Conservation (phyloP, 2,797 vertebrate genomes). For the Numenius phaeopus region DNA sequence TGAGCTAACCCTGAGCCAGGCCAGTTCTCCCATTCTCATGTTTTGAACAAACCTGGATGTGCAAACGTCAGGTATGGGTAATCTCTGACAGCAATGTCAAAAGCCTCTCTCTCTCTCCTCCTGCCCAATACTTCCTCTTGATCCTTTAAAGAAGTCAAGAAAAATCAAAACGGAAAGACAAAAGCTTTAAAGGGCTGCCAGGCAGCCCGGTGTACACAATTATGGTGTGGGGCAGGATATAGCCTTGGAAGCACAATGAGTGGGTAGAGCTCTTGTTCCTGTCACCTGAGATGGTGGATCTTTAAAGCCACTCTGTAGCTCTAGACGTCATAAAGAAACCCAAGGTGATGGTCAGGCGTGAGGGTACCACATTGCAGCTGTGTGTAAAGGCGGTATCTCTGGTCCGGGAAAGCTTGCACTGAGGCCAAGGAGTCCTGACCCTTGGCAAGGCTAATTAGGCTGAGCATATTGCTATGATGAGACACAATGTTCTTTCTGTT, state of each 20-base stretch:
- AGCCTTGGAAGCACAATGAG: background rate
- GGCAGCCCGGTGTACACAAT: fast-evolving
- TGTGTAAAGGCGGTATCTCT: background rate
- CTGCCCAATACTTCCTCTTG: background rate
- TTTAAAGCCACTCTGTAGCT: background rate
- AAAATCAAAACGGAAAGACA: background rate
- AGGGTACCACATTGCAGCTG: fast-evolving
- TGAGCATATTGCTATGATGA: background rate
- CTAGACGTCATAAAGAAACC: background rate
- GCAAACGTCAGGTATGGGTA: background rate
- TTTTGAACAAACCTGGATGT: background rate
- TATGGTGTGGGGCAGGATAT: background rate
- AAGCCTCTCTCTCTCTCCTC: background rate
- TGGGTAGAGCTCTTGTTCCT: background rate
- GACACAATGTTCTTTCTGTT: background rate
- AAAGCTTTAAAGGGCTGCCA: background rate
- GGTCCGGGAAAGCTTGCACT: background rate
- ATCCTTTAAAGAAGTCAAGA: background rate
- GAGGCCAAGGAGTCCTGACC: background rate
- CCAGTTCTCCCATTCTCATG: background rate
- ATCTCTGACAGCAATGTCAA: background rate
- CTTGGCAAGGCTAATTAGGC: background rate
- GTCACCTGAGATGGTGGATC: background rate
- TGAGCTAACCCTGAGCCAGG: background rate
- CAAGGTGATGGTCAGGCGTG: background rate